Evolutionary conservation across 2,797 vertebrate genomes (phyloP).

Genomic region (Phalanger gymnotis): DNA sequence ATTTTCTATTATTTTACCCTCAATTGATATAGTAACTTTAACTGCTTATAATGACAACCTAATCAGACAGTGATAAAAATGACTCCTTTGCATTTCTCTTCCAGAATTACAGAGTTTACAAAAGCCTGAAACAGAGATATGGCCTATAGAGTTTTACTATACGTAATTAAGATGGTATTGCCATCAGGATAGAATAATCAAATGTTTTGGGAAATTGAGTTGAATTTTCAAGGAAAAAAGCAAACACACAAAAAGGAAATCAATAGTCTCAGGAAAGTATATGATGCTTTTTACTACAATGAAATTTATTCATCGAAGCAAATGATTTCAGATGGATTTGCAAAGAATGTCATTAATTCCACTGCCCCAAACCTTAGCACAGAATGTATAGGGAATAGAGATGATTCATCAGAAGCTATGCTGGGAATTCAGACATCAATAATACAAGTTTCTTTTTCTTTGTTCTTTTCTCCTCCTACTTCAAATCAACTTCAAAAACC

Average conservation of each 20-base stretch:
- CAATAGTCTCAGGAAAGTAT: neutral
- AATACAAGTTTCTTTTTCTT: constrained; percentile 2
- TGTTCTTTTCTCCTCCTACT: neutral
- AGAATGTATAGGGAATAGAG: neutral
- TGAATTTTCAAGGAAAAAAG: neutral
- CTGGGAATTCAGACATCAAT: neutral
- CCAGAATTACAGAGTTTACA: constrained; percentile 38
- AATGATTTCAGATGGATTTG: constrained; percentile 37
- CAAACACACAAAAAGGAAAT: neutral
- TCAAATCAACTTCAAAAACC: constrained; percentile 24
- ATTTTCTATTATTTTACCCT: constrained; percentile 35
- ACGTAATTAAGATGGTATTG: constrained; percentile 37
- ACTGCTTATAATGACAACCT: constrained; percentile 18
- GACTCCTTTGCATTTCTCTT: constrained; percentile 39
- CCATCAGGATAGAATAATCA: neutral
- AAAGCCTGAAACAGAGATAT: constrained; percentile 28
- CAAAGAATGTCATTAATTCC: neutral
- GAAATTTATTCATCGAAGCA: constrained; percentile 29
- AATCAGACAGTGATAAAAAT: constrained; percentile 61
- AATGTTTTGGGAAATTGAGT: constrained; percentile 46
- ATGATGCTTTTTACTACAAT: neutral
- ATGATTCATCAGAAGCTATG: neutral
- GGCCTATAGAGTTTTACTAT: constrained; percentile 42
- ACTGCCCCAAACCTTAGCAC: neutral
- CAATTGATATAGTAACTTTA: constrained; percentile 49